Evolutionary conservation across 2,888 invertebrate species (phyloP).

Genomic region (Aphidoletes aphidimyza): DNA sequence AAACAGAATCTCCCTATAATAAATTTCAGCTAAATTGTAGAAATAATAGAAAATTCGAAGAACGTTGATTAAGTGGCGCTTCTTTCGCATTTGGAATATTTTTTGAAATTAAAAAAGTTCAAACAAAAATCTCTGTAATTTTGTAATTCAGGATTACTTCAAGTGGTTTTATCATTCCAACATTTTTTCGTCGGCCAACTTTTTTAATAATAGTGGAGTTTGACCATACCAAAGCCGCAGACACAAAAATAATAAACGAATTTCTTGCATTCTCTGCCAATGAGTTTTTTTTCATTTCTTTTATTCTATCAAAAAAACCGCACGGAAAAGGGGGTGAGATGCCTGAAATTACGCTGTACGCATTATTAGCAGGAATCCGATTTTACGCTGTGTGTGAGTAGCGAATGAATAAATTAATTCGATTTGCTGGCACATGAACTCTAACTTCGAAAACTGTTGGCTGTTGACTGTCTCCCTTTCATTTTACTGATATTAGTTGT

Average conservation of each 20-base stretch:
- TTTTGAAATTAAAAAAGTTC: too few relatives aligned
- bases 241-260: neutral
- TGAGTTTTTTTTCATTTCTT: neutral
- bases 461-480: slow-evolving; percentile 33
- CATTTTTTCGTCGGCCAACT: neutral
- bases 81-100: too few relatives aligned
- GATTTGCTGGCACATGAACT: neutral
- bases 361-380: neutral
- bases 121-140: too few relatives aligned
- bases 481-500: neutral
- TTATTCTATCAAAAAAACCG: neutral
- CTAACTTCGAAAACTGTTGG: neutral
- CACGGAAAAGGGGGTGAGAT: neutral
- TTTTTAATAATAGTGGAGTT: neutral
- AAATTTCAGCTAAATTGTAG: too few relatives aligned
- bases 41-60: too few relatives aligned
- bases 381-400: neutral
- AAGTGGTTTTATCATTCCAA: neutral
- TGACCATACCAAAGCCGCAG: too few relatives aligned
- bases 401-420: slow-evolving; percentile 15
- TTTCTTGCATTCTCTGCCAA: neutral
- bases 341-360: neutral
- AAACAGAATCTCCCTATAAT: too few relatives aligned
- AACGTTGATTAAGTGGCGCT: too few relatives aligned
- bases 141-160: too few relatives aligned